Percentiles rank a stretch among this genome's conserved stretches.
phyloP scores from a whole-genome alignment of 1,140 invertebrate species.

The Phenacoccus solenopsis region DNA sequence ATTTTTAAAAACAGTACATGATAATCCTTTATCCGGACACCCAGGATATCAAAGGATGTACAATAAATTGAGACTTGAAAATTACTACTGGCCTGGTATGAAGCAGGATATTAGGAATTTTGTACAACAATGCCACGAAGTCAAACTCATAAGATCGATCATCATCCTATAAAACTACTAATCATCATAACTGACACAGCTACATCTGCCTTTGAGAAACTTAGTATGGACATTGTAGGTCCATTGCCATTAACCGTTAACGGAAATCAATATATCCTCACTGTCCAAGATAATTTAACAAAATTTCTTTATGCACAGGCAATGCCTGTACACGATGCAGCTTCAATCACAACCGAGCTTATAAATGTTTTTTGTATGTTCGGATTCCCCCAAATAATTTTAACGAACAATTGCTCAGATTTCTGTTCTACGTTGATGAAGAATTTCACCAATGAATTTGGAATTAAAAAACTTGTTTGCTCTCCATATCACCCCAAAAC shows the following conservation, averaged over 20 bases:
- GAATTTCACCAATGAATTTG: constrained; percentile 27
- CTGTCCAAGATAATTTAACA: background rate
- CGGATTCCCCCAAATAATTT: constrained; percentile 23
- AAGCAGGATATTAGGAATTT: background rate
- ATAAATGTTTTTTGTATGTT: constrained; percentile 23
- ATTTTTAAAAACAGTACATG: background rate
- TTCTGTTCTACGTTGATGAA: constrained; percentile 20
- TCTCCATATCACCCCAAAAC: constrained; percentile 35
- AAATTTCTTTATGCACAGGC: constrained; percentile 7
- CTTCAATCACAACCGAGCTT: constrained; percentile 5
- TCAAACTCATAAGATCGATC: background rate
- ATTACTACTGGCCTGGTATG: constrained; percentile 7
- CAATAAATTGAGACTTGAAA: background rate
- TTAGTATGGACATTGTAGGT: background rate
- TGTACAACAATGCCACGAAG: constrained; percentile 26
- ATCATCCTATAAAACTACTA: background rate
- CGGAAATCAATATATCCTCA: constrained; percentile 8
- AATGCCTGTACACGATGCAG: background rate
- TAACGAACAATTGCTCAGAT: constrained; percentile 23
- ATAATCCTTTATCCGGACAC: background rate
- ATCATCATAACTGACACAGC: constrained; percentile 8
- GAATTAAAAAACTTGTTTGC: constrained; percentile 23
- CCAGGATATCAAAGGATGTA: background rate
- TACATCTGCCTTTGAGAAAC: background rate
- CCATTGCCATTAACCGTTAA: background rate